Conservation (phyloP, 2,797 vertebrate species). For the Bradypodion pumilum region DNA sequence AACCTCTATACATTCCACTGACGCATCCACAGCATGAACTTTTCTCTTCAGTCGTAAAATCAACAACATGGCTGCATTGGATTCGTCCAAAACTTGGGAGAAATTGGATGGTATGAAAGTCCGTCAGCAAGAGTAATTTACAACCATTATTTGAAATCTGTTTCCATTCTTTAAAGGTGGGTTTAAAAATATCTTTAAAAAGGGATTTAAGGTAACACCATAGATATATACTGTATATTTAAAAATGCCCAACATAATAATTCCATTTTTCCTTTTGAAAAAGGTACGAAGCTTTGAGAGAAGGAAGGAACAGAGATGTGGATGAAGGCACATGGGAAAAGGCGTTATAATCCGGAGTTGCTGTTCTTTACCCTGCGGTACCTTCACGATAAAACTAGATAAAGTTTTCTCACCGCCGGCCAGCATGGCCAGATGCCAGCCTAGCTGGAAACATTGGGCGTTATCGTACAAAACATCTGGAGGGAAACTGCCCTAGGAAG, state of each 20-base stretch:
- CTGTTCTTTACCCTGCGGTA: not conserved
- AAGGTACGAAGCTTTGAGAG: conserved; percentile 59
- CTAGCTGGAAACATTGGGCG: not conserved
- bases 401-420: not conserved
- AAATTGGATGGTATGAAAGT: too few species aligned
- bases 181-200: conserved; percentile 69
- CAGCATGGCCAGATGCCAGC: too few species aligned
- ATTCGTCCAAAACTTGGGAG: conserved; percentile 43
- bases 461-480: not conserved
- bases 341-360: conserved; percentile 55
- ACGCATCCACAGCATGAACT: conserved; percentile 45
- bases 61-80: conserved; percentile 64
- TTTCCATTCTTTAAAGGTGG: conserved; percentile 68
- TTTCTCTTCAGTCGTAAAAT: conserved; percentile 60
- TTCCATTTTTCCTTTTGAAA: conserved; percentile 53
- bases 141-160: conserved; percentile 67
- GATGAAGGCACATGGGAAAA: conserved; percentile 45
- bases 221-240: conserved; percentile 31
- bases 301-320: not conserved
- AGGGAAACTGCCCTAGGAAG: not conserved
- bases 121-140: too few species aligned
- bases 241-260: conserved; percentile 51
- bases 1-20: conserved; percentile 47
- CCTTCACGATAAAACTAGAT: not conserved
- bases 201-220: conserved; percentile 72